Conservation (phyloP, 2,113 vertebrate species). For the Gila orcuttii region DNA sequence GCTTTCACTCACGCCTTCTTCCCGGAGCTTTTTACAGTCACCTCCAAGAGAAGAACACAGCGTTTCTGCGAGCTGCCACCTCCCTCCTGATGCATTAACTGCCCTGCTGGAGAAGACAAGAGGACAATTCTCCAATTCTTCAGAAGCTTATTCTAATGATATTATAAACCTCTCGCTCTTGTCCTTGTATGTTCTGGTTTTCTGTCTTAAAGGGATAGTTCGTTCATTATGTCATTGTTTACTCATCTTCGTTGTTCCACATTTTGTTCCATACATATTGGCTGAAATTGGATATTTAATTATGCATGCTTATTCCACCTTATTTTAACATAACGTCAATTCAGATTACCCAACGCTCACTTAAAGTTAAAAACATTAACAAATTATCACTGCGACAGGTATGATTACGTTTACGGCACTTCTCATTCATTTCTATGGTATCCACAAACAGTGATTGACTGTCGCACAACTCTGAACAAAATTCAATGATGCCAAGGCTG, state of each 20-base stretch:
- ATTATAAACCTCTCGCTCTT: background rate
- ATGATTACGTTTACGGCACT: no score
- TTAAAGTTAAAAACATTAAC: background rate
- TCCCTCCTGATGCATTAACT: slow-evolving; percentile 35
- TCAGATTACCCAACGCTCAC: background rate
- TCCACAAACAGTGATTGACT: no score
- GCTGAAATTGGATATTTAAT: background rate
- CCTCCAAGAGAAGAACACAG: slow-evolving; percentile 51
- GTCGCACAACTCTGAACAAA: no score
- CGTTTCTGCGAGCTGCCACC: slow-evolving; percentile 44
- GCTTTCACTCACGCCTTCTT: slow-evolving; percentile 57
- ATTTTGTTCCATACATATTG: background rate
- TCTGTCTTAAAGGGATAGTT: background rate
- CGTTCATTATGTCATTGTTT: background rate
- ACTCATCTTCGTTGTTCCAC: background rate
- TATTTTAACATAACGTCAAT: background rate
- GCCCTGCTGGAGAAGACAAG: slow-evolving; percentile 34
- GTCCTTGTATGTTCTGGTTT: background rate
- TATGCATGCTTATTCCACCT: no score
- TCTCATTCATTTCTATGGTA: no score
- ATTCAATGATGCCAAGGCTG: no score
- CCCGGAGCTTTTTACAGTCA: slow-evolving; percentile 49
- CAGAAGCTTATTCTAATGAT: background rate
- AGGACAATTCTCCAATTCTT: slow-evolving; percentile 17
- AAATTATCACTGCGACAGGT: background rate